Base-by-base conservation (phyloP, 2,888 invertebrate genomes). In the Aradus depressus region DNA sequence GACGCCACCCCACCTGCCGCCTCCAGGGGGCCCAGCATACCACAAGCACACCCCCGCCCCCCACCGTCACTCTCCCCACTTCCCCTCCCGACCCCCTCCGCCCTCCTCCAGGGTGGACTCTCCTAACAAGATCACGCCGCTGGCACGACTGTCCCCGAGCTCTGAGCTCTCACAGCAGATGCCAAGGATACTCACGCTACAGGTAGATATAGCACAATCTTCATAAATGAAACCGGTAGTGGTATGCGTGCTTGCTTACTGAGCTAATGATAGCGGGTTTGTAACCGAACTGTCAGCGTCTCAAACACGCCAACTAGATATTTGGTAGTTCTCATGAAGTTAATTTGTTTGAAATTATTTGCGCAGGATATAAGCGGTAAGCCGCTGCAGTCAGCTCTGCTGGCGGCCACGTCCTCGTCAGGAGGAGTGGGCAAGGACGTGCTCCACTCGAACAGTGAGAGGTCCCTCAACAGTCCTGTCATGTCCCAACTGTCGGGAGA, bases 101-200 rank as follows among this genome's bases (percentile, higher is more conserved):
- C 65, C 65, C 22, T 62, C 62, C 16, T 60, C 64, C 3, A 56
- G 64, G 42, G 64, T 63, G 22, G 64, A 64, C 50, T 64, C 63
- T 3, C 63, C 64, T 10, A 60, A 59, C 49, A 61, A 61, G 44
- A 57, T 61, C 58, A 92, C 92, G 1, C 93, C 92, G 3, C 69
- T 93, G 39, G 92, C 92, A 2, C 73, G 92, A 55, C 71, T 92
- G 21, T 91, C 91, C 59, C 92, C 92, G 0, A 91, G 91, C 64
- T 90, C 90, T 62, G 92, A 92, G 67, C 70, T 92, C 57, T 91
- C 91, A 60, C 81, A 84, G 8, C 91, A 91, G 65, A 90, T 90
- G 62, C 91, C 92, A 0, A 74, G 92, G 59, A 93, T 93, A 62
- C 71, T 92, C n/a, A 92, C 92, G 0, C 71, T 92, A 22, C 60